Evolutionary conservation across 2,113 vertebrate genomes (phyloP), one percentile per base, ranked within the genome.

Genomic region (Colistium nudipinnis): DNA sequence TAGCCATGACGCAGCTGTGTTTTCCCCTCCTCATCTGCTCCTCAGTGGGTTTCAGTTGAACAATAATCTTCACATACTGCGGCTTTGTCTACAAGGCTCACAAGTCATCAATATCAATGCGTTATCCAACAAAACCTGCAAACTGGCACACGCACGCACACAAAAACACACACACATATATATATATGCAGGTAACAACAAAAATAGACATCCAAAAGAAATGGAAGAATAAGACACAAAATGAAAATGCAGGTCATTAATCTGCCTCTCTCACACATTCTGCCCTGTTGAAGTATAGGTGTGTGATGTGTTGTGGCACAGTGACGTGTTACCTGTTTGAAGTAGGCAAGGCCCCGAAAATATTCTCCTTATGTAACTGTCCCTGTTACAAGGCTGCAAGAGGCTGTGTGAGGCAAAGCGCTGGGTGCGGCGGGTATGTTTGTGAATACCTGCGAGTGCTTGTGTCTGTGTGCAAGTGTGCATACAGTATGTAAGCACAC

Each of bases 291-390:
- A 75, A 67, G 57, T 82, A 19, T 60, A 59, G 51, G 81, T 49
- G 20, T 55, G 82, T 85, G 78, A 87, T 80, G 77, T 72, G 60
- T 70, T 69, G 68, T 81, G 77, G 74, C 82, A 84, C 70, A 55
- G 71, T 81, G 78, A 86, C 55, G 82, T 82, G 80, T 75, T 71
- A 76, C 66, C 61, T 70, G 80, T 90, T 84, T 88, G 82, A 89
- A 87, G 85, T 76, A 65, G 78, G 61, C 78, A 57, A 83, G 70
- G 73, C 48, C 83, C 87, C 74, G 14, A 87, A 88, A 91, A 92
- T 82, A 83, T 80, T 87, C 78, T 67, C 52, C 82, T 90, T 92
- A 92, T 83, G 81, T 92, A 92, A 91, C 85, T 85, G 87, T 86
- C 78, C 86, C 66, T 76, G 69, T 84, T 86, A 72, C 62, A 45